Base-by-base conservation (phyloP, 2,797 vertebrate genomes). In the Aeoliscus strigatus region DNA sequence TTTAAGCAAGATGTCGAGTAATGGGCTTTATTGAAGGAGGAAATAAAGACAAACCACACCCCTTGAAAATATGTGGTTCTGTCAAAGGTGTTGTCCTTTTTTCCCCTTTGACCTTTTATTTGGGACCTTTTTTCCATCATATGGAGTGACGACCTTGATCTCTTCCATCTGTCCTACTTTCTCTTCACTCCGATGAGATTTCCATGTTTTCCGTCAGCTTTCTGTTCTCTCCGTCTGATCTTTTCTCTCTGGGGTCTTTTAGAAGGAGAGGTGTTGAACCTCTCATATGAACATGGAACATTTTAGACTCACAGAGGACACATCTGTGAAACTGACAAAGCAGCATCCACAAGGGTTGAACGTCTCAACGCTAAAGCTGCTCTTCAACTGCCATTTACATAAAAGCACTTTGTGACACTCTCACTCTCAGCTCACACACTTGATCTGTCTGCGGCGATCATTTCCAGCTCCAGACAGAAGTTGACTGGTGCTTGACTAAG, bases 351-450 rank as follows among this genome's bases (percentile, higher is more conserved):
- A 42, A 23, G 13, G 12, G 14, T 41, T 51, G 51, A 43, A 61
- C 51, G 65, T 71, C 45, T 69, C 60, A 25, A 46, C 26, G 31
- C 35, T n/a, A 54, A 57, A 58, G 57, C 18, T 1, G 23, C 66
- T 73, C 60, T 70, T 59, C 60, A 64, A 49, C 57, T 30, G 2
- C 25, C 54, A 81, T 80, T 82, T 82, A 70, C 75, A 80, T 79
- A 71, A 82, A 82, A 79, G 78, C 79, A 73, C 74, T 81, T 68
- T 41, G 59, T 66, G 69, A 67, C 60, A 62, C 70, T 70, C 50
- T 35, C 37, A 36, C 45, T 53, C 57, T 66, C 41, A 45, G 27
- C 47, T 71, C 39, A 25, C 36, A 67, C 57, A 76, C 75, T 70
- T 79, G 67, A 79, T 76, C 70, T 33, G 70, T 73, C 65, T 65